Evolutionary conservation across 1,140 invertebrate species (phyloP).

Genomic region (Drosophila mojavensis): DNA sequence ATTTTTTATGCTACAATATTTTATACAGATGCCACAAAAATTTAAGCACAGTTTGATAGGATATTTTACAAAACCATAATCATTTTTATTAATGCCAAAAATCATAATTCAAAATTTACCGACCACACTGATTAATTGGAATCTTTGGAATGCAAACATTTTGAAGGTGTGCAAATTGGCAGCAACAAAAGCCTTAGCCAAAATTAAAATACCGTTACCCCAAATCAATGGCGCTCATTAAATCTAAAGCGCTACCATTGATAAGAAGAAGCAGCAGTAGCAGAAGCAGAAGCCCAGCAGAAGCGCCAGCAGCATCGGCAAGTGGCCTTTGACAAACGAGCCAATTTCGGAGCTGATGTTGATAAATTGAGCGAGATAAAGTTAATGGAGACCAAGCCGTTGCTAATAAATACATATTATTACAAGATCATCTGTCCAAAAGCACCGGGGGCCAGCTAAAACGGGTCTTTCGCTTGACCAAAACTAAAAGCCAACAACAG

Average conservation of each 20-base stretch:
- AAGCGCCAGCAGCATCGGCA: not conserved
- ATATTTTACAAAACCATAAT: too few relatives aligned
- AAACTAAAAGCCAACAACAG: conserved; percentile 18
- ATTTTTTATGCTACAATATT: too few relatives aligned
- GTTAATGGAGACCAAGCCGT: conserved; percentile 31
- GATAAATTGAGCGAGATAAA: conserved; percentile 60
- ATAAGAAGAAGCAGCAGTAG: conserved; percentile 14
- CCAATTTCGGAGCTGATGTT: conserved; percentile 31
- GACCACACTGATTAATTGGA: not conserved
- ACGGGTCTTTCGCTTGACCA: conserved; percentile 48
- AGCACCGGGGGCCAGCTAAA: conserved; percentile 59
- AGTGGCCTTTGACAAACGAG: conserved; percentile 17
- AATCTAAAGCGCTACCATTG: conserved; percentile 69
- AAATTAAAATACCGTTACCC: conserved; percentile 49
- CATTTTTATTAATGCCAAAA: too few relatives aligned
- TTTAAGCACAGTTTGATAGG: too few relatives aligned
- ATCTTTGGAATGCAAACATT: conserved; percentile 1
- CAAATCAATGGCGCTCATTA: conserved; percentile 47
- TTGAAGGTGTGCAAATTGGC: conserved; percentile 4
- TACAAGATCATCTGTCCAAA: conserved; percentile 24
- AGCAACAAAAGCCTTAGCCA: not conserved
- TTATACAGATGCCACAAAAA: too few relatives aligned
- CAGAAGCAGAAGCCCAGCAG: not conserved
- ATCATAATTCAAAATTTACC: too few relatives aligned
- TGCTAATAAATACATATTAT: conserved; percentile 48